Evolutionary conservation across 2,797 vertebrate species (phyloP).

Genomic region (Rhinoraja longicauda): DNA sequence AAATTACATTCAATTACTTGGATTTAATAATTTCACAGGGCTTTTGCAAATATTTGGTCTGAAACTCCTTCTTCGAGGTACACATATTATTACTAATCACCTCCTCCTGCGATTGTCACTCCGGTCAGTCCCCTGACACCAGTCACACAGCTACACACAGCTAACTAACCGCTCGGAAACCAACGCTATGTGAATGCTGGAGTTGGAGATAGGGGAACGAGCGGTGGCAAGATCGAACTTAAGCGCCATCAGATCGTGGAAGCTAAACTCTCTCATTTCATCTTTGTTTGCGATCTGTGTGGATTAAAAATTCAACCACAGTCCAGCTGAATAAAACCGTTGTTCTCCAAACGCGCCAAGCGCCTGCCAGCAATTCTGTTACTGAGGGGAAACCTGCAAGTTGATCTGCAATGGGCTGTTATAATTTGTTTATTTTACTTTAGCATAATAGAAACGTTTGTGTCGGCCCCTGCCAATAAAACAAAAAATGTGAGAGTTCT

Average conservation of each 20-base stretch:
- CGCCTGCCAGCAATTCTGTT: slow-evolving; percentile 42
- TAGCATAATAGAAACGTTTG: slow-evolving; percentile 79
- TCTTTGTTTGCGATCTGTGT: slow-evolving; percentile 42
- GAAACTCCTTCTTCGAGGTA: not conserved
- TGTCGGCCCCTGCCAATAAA: slow-evolving; percentile 54
- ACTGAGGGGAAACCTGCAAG: slow-evolving; percentile 62
- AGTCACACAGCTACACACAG: not conserved
- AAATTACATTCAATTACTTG: slow-evolving; percentile 30
- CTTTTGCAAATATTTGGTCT: slow-evolving; percentile 36
- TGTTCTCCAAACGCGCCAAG: slow-evolving; percentile 54
- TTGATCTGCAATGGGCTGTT: slow-evolving; percentile 71
- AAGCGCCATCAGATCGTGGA: not conserved
- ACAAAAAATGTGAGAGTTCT: slow-evolving; percentile 10
- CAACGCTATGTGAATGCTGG: not conserved
- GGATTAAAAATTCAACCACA: slow-evolving; percentile 50
- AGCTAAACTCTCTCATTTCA: slow-evolving; percentile 44
- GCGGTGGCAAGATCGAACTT: not conserved
- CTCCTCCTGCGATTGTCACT: not conserved
- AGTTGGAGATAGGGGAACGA: not conserved
- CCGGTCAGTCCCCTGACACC: not conserved
- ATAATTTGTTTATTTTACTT: slow-evolving; percentile 81
- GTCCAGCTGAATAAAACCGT: slow-evolving; percentile 81
- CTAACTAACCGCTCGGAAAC: not conserved
- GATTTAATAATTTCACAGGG: slow-evolving; percentile 32
- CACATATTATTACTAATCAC: slow-evolving; percentile 12